Evolutionary conservation across 2,113 vertebrate species (phyloP).

Genomic region (human): DNA sequence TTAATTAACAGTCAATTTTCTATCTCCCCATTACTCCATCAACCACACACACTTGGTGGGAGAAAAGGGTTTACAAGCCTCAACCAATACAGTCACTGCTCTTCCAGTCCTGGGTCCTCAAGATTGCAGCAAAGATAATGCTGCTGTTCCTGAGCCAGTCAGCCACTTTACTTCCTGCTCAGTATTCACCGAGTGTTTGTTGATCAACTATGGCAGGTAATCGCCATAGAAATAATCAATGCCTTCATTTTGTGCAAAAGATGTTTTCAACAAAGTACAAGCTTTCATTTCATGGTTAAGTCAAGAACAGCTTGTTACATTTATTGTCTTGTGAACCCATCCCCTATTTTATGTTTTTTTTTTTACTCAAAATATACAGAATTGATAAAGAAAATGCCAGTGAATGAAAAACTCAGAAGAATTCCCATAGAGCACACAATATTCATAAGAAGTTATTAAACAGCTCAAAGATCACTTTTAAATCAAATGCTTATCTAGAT

Average conservation of each 20-base stretch:
- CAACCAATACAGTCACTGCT: not conserved
- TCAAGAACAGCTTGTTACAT: not conserved
- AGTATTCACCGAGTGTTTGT: not conserved
- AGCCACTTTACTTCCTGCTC: not conserved
- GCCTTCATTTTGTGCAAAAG: not conserved
- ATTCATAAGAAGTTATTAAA: not conserved
- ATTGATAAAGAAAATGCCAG: not conserved
- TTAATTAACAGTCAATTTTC: not conserved
- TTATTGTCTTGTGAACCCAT: not conserved
- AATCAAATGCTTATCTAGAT: not conserved
- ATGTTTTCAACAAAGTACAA: not conserved
- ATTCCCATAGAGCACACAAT: not conserved
- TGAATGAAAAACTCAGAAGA: not conserved
- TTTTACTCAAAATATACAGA: not conserved
- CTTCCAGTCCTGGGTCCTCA: not conserved
- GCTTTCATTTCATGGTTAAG: conserved; percentile 6
- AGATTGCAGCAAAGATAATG: no score
- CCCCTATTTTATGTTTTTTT: not conserved
- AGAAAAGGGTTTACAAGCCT: not conserved
- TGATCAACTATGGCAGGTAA: not conserved
- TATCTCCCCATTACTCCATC: not conserved
- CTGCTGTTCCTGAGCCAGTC: accelerated
- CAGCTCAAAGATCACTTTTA: not conserved
- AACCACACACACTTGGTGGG: not conserved
- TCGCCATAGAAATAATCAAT: not conserved